phyloP scores from a whole-genome alignment of 2,113 vertebrate species.

The Geococcyx californianus region DNA sequence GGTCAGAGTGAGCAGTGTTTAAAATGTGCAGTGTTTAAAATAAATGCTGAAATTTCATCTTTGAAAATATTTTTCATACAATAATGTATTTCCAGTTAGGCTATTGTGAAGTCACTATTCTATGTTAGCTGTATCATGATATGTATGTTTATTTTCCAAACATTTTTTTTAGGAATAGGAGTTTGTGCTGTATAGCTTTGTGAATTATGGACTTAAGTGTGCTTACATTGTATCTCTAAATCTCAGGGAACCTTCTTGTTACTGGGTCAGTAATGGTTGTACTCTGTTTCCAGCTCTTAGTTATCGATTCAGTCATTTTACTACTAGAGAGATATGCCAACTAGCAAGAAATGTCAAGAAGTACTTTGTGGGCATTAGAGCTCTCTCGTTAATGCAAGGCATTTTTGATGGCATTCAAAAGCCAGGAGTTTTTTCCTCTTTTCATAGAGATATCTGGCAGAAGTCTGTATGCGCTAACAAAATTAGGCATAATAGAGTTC shows the following conservation, averaged over 20 bases:
- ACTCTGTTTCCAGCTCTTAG: not conserved
- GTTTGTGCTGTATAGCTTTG: not conserved
- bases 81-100: not conserved
- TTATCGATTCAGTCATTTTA: not conserved
- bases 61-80: not conserved
- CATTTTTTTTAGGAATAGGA: not conserved
- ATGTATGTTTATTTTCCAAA: not conserved
- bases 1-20: not conserved
- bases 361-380: not conserved
- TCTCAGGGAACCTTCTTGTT: not conserved
- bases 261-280: not conserved
- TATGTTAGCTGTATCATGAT: not conserved
- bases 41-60: not conserved
- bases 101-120: not conserved
- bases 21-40: not conserved
- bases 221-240: not conserved
- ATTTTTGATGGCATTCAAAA: not conserved
- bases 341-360: not conserved
- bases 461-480: not conserved
- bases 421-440: not conserved
- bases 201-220: not conserved
- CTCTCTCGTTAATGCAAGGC: not conserved
- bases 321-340: not conserved
- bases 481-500: not conserved
- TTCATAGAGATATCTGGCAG: not conserved